These are phyloP conservation scores for Panthera tigris DNA, from an alignment of 2,113 vertebrate species.

Conservation along the genomic window DNA sequence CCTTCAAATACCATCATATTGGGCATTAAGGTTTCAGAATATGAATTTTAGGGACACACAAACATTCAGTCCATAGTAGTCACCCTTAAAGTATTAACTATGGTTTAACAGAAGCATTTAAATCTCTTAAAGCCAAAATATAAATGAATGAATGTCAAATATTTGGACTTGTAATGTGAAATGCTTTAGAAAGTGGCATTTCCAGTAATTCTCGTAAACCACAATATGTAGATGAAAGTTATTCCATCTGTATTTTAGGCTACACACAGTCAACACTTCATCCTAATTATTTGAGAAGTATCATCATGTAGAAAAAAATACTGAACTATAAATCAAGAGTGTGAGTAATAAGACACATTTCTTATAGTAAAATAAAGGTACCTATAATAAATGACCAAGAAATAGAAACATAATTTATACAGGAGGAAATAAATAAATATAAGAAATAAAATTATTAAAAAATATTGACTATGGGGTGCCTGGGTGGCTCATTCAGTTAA, in stretches of 20 bases:
- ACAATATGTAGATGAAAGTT: neutral
- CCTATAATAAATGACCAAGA: neutral
- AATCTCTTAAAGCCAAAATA: neutral
- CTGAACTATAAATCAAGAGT: neutral
- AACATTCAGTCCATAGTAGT: neutral
- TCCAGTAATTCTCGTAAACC: neutral
- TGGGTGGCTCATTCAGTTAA: no score
- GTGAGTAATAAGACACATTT: neutral
- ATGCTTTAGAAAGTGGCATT: neutral
- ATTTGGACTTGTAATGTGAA: neutral
- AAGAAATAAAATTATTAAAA: neutral
- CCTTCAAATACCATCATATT: neutral
- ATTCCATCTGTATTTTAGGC: neutral
- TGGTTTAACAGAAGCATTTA: neutral
- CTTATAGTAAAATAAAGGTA: neutral
- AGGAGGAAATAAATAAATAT: neutral
- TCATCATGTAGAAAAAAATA: neutral
- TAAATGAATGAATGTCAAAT: neutral
- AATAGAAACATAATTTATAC: neutral
- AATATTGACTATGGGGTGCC: neutral
- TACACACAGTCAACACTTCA: neutral
- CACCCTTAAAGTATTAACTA: neutral
- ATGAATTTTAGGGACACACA: neutral
- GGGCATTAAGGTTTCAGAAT: neutral
- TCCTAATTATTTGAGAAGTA: neutral